Evolutionary conservation across 1,140 invertebrate species (phyloP).

Genomic region (Dufourea novaeangliae): DNA sequence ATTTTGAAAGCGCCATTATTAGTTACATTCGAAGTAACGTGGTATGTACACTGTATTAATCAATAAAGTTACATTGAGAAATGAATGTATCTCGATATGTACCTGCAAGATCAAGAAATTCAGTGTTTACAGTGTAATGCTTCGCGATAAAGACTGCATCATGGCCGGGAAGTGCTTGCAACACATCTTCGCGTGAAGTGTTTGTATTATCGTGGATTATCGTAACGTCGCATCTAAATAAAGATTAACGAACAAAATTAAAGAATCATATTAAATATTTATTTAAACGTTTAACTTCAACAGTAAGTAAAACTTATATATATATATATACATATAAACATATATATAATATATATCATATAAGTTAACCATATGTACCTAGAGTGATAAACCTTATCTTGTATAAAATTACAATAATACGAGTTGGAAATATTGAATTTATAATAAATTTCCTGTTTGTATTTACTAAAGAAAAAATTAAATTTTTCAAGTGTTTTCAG

Average conservation of each 20-base stretch:
- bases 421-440: too few species aligned
- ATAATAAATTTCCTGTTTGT: background rate
- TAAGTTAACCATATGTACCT: too few species aligned
- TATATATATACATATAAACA: too few species aligned
- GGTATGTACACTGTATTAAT: background rate
- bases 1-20: too few species aligned
- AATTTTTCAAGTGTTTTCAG: background rate
- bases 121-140: conserved; percentile 67
- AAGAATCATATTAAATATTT: background rate
- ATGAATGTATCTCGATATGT: conserved; percentile 18
- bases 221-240: conserved; percentile 72
- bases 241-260: too few species aligned
- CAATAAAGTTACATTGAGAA: background rate
- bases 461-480: background rate
- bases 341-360: too few species aligned
- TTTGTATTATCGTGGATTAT: conserved; percentile 57
- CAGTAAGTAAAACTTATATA: too few species aligned
- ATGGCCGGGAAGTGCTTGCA: conserved; percentile 69
- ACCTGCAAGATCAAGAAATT: conserved; percentile 75
- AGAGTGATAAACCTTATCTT: too few species aligned
- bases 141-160: conserved; percentile 71
- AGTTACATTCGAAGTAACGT: too few species aligned
- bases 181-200: conserved; percentile 58
- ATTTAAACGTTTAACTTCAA: background rate
- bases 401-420: too few species aligned